Base-by-base conservation (phyloP, 2,113 vertebrate genomes). In the Tachysurus vachellii region DNA sequence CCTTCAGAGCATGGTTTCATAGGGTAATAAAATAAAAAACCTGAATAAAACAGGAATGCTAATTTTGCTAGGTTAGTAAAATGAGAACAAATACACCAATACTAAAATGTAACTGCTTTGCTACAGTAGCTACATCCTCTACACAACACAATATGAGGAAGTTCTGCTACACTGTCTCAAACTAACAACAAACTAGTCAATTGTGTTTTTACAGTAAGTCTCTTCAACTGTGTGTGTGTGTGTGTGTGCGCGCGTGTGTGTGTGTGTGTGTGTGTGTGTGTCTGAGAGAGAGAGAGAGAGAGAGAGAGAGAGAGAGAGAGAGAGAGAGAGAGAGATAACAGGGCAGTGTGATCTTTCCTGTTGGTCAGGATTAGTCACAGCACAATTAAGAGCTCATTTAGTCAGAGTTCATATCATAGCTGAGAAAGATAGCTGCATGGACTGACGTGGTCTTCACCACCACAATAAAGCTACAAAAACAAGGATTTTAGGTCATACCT, bases 91-190 rank as follows among this genome's bases (percentile, higher is more conserved):
- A 17, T 42, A 42, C 31, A 70, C 16, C 9, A 42, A 36, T 71
- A 42, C 36, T 71, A 44, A 71, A 36, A 36, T 36, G 36, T 36
- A 36, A 36, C 36, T 36, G 36, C 36, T 36, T 36, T 36, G 36
- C 36, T 36, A n/a, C n/a, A n/a, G n/a, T n/a, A 36, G 36, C 36
- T 54, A 79, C 50, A 79, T 79, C 76, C 76, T 79, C 76, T 56
- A 53, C 19, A 56, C 76, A 28, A 7, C 53, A 88, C 84, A 88
- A 89, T 70, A 70, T 83, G 79, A 88, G 89, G 86, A 88, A 89
- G 76, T 83, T 81, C 86, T 85, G 70, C 56, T 50, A 84, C n/a
- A 82, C 47, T 59, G 44, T 68, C 77, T 87, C 80, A 75, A 77
- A 82, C 77, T 1, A 26, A 44, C 62, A 87, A 44, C 77, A 62